Percentiles rank a stretch among this genome's conserved stretches.
Evolutionary conservation across 1,140 invertebrate species (phyloP).

Genomic region (Tenebrio molitor): DNA sequence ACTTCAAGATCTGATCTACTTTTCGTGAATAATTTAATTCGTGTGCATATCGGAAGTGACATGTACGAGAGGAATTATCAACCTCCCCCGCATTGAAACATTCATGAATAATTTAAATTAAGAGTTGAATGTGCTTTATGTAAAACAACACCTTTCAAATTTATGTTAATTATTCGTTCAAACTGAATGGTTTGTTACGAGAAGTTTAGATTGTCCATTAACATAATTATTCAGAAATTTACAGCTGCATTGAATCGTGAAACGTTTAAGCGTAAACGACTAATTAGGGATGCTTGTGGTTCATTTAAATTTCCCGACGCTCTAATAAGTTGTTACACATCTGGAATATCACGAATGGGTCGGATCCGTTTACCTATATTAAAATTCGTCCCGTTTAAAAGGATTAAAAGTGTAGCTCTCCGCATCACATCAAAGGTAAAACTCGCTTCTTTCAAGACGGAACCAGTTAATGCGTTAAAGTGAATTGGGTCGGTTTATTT

Average conservation of each 20-base stretch:
- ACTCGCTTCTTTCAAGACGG: background rate
- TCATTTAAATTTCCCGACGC: slow-evolving; percentile 11
- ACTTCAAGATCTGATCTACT: slow-evolving; percentile 25
- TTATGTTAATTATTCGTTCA: slow-evolving; percentile 25
- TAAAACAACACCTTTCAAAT: slow-evolving; percentile 2
- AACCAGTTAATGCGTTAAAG: slow-evolving; percentile 7
- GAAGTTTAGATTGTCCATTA: slow-evolving; percentile 30
- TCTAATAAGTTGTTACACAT: background rate
- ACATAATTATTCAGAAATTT: slow-evolving; percentile 21
- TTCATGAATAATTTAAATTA: background rate
- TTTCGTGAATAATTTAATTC: background rate
- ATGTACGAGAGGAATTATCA: too few relatives aligned
- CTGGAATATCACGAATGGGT: background rate
- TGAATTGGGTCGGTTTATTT: slow-evolving; percentile 27
- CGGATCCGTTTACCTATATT: background rate
- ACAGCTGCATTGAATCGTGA: slow-evolving; percentile 2
- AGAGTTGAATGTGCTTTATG: slow-evolving; percentile 3
- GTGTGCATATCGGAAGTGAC: background rate
- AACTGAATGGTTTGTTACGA: slow-evolving; percentile 34
- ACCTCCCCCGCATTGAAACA: background rate
- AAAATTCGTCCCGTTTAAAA: slow-evolving; percentile 1
- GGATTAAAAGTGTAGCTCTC: slow-evolving; percentile 12
- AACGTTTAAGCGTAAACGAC: background rate
- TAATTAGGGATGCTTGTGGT: slow-evolving; percentile 13
- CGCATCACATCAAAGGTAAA: slow-evolving; percentile 27